Evolutionary conservation across 2,888 invertebrate genomes (phyloP).

Genomic region (Leucozona laternaria): DNA sequence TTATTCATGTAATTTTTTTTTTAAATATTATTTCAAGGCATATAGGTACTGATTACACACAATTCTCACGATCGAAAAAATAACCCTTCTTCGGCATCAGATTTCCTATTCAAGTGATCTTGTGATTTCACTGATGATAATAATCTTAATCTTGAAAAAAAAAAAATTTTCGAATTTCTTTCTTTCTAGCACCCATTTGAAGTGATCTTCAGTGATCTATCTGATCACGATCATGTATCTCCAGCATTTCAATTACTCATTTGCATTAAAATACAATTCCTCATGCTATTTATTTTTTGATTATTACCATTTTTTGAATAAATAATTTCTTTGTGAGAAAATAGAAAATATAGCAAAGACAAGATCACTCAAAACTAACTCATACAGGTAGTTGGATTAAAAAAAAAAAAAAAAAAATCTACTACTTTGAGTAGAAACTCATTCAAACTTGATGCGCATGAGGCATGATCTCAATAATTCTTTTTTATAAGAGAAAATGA

Average conservation of each 20-base stretch:
- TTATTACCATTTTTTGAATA: constrained; percentile 31
- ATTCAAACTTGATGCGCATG: neutral
- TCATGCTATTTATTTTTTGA: constrained; percentile 14
- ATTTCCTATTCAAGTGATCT: constrained; percentile 40
- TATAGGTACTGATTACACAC: no score
- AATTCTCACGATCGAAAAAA: constrained; percentile 23
- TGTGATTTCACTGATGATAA: constrained; percentile 20
- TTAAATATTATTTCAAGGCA: neutral
- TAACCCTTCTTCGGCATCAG: constrained; percentile 16
- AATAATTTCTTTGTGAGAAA: constrained; percentile 36
- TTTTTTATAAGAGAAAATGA: neutral
- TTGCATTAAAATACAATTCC: constrained; percentile 61
- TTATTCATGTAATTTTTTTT: neutral
- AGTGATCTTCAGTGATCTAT: constrained; percentile 39
- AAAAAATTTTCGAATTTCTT: constrained; percentile 8
- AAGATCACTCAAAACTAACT: constrained; percentile 47
- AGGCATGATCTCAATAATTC: neutral
- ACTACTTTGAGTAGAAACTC: constrained; percentile 67
- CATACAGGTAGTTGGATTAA: constrained; percentile 34
- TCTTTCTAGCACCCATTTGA: constrained; percentile 26
- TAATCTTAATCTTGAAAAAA: constrained; percentile 13
- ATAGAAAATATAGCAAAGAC: constrained; percentile 33
- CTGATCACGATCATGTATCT: constrained; percentile 33
- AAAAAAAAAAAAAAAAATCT: constrained; percentile 31
- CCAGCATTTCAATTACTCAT: constrained; percentile 54